Evolutionary conservation across 2,888 invertebrate genomes (phyloP).

Genomic region (Drosophila meridionalis): DNA sequence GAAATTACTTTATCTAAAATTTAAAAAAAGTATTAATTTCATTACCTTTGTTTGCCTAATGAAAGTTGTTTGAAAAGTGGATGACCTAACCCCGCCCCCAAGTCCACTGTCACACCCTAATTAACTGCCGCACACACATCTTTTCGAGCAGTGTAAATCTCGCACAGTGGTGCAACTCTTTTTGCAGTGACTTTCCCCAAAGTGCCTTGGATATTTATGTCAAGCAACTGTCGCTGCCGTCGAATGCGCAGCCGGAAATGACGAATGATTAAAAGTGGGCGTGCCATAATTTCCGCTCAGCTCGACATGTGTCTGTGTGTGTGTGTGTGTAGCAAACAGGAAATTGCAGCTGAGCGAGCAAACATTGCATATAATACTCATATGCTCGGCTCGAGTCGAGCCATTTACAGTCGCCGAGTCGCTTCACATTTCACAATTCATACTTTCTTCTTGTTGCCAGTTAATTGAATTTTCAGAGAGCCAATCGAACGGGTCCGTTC

Average conservation of each 20-base stretch:
- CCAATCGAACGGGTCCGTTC: constrained; percentile 29
- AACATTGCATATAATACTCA: constrained; percentile 43
- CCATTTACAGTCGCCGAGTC: constrained; percentile 37
- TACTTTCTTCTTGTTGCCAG: constrained; percentile 15
- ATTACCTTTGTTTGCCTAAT: not conserved
- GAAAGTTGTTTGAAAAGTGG: not conserved
- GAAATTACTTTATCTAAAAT: too few relatives aligned
- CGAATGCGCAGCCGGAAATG: constrained; percentile 60
- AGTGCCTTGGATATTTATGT: constrained; percentile 50
- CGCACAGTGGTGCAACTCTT: constrained; percentile 15
- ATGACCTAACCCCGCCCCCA: not conserved
- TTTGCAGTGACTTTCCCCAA: constrained; percentile 15
- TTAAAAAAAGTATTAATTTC: too few relatives aligned
- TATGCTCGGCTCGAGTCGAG: not conserved
- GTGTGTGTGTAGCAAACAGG: constrained; percentile 57
- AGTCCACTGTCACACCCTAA: not conserved
- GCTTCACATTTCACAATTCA: constrained; percentile 33
- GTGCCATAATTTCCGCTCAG: constrained; percentile 76
- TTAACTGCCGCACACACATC: not conserved
- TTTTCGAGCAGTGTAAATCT: not conserved
- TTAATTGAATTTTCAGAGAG: constrained; percentile 46
- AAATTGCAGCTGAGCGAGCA: constrained; percentile 63
- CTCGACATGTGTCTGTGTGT: constrained; percentile 20
- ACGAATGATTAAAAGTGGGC: constrained; percentile 76
- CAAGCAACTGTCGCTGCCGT: constrained; percentile 38